phyloP scores from a whole-genome alignment of 2,888 invertebrate species.

The Drosophila sordidula region DNA sequence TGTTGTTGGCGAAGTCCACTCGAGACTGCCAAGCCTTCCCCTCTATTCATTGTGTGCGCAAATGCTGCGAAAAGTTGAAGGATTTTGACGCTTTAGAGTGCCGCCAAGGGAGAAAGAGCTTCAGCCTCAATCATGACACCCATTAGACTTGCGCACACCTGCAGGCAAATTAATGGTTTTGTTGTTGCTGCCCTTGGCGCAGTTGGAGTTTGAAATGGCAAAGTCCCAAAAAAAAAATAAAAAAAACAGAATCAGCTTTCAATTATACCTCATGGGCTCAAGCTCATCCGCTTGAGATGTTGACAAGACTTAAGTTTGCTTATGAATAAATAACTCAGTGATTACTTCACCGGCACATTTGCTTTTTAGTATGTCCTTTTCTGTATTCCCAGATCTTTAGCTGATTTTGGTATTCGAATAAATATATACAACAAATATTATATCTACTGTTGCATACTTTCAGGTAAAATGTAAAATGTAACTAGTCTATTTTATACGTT shows the following conservation, averaged over 20 bases:
- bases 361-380: not conserved
- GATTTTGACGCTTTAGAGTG: constrained; percentile 75
- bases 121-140: constrained; percentile 52
- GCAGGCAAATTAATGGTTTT: constrained; percentile 70
- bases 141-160: constrained; percentile 64
- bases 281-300: constrained; percentile 12
- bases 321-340: constrained; percentile 30
- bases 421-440: not conserved
- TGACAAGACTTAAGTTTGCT: constrained; percentile 7
- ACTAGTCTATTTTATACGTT: too few species aligned
- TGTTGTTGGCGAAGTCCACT: constrained; percentile 66
- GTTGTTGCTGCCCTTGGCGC: constrained; percentile 20
- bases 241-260: constrained; percentile 21
- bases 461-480: constrained; percentile 4
- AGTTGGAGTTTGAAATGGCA: not conserved
- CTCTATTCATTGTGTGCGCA: constrained; percentile 48
- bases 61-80: constrained; percentile 78
- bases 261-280: constrained; percentile 13
- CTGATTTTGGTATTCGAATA: not conserved
- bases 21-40: constrained; percentile 51
- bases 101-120: constrained; percentile 9
- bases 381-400: not conserved
- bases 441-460: constrained; percentile 38
- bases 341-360: constrained; percentile 9
- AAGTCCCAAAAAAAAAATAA: constrained; percentile 9